Conservation (phyloP, 1,140 invertebrate species). For the Zeugodacus cucurbitae region DNA sequence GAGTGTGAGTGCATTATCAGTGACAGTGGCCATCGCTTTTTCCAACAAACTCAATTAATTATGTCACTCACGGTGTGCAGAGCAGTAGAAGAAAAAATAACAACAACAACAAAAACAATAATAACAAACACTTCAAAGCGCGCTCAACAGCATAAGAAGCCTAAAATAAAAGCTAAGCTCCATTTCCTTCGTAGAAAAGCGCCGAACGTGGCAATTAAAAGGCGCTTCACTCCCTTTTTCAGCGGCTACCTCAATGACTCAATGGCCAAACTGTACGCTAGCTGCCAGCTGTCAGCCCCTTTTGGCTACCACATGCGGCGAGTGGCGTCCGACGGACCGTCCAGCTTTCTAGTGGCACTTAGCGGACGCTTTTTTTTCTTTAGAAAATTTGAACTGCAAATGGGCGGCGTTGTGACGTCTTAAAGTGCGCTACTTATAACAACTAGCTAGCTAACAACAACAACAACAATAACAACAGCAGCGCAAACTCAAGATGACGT, state of each 20-base stretch:
- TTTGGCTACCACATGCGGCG: conserved; percentile 18
- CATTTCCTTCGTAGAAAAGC: conserved; percentile 5
- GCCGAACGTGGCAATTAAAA: background rate
- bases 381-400: background rate
- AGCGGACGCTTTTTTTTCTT: background rate
- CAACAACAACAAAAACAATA: background rate
- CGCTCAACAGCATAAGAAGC: background rate
- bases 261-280: background rate
- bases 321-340: background rate
- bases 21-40: conserved; percentile 39
- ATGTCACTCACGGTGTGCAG: conserved; percentile 61
- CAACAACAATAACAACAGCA: too few relatives aligned
- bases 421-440: background rate
- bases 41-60: conserved; percentile 59
- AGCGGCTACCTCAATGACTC: background rate
- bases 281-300: conserved; percentile 11
- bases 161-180: background rate
- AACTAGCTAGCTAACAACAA: background rate
- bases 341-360: background rate
- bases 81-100: background rate
- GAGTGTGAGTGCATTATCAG: conserved; percentile 11
- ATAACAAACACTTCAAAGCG: background rate
- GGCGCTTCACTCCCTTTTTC: conserved; percentile 1
- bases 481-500: conserved; percentile 5
- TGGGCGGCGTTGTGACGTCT: background rate